These are phyloP conservation scores for Chlamydotis undulata DNA, from an alignment of 2,113 vertebrate species.

Conservation along the genomic window DNA sequence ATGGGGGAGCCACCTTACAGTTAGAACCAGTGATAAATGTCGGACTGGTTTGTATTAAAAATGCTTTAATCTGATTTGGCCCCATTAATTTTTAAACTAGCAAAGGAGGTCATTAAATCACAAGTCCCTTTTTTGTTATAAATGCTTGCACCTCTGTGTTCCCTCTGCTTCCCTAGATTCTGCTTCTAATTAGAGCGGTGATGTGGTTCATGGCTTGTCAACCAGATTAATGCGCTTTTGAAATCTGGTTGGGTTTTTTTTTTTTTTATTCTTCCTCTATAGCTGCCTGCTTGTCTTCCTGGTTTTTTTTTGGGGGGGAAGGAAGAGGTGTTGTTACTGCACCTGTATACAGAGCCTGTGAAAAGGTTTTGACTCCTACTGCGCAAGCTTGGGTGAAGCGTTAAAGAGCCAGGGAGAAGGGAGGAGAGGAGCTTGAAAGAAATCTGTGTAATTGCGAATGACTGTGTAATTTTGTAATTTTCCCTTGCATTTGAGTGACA, in stretches of 20 bases:
- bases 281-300: neutral
- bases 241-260: neutral
- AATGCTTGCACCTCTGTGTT: conserved; percentile 70
- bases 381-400: neutral
- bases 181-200: conserved; percentile 75
- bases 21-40: conserved; percentile 56
- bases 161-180: conserved; percentile 65
- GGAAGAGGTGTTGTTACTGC: neutral
- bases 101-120: conserved; percentile 76
- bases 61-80: conserved; percentile 67
- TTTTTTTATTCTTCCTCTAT: neutral
- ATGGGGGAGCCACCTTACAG: conserved; percentile 13
- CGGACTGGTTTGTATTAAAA: conserved; percentile 55
- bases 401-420: neutral
- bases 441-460: neutral
- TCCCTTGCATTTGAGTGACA: neutral
- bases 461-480: neutral
- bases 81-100: conserved; percentile 69
- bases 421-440: neutral
- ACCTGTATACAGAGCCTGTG: conserved; percentile 24
- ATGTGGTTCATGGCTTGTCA: conserved; percentile 68
- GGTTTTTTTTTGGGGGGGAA: neutral
- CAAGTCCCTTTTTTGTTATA: conserved; percentile 73
- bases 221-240: conserved; percentile 73
- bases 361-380: conserved; percentile 5